phyloP scores from a whole-genome alignment of 2,888 invertebrate genomes.

The Epirrhoe tristata region DNA sequence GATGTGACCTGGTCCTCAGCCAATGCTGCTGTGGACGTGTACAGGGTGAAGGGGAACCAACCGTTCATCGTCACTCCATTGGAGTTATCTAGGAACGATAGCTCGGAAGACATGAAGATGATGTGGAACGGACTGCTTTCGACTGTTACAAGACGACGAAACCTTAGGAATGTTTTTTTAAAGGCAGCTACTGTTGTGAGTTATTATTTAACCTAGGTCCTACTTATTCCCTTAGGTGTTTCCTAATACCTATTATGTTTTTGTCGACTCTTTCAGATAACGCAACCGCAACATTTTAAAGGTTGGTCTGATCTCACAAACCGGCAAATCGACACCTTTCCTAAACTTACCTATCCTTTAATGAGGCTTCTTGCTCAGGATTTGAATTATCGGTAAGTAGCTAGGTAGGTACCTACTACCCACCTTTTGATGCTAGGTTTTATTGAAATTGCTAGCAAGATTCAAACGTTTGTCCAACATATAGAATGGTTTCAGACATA shows the following conservation, averaged over 20 bases:
- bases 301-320: conserved; percentile 68
- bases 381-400: conserved; percentile 61
- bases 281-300: conserved; percentile 65
- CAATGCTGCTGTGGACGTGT: conserved; percentile 61
- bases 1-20: conserved; percentile 65
- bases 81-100: conserved; percentile 42
- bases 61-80: conserved; percentile 52
- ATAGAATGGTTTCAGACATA: conserved; percentile 50
- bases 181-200: conserved; percentile 64
- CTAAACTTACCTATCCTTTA: conserved; percentile 72
- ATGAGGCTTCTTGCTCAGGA: conserved; percentile 68
- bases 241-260: not conserved
- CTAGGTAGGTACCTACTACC: not conserved
- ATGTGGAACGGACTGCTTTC: conserved; percentile 57
- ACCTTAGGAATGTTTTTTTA: conserved; percentile 61
- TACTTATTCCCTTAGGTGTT: not conserved
- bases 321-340: conserved; percentile 71
- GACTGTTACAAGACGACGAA: conserved; percentile 59
- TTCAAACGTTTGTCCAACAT: not conserved
- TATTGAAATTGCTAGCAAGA: not conserved
- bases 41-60: conserved; percentile 55
- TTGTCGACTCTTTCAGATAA: conserved; percentile 52
- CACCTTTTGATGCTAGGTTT: not conserved
- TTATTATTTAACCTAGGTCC: conserved; percentile 1
- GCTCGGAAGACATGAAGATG: conserved; percentile 42